Percentiles rank a stretch among this genome's conserved stretches.
These are phyloP conservation scores for Formica aserva DNA, from an alignment of 2,888 invertebrate species.

Conservation along the genomic window DNA sequence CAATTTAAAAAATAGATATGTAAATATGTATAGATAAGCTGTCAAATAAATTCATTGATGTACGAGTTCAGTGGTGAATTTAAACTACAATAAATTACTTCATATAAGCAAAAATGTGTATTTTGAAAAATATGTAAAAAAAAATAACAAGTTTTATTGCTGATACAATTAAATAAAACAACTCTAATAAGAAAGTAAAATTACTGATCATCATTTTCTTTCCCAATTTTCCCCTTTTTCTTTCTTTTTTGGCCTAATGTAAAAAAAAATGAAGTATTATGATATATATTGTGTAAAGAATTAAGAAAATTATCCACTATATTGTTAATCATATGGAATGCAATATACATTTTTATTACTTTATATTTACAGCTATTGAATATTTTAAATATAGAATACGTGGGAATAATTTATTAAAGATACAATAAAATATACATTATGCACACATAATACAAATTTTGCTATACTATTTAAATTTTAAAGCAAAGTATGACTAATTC, in stretches of 20 bases:
- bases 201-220: not conserved
- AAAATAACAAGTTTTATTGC: not conserved
- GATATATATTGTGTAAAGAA: not conserved
- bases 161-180: not conserved
- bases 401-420: conserved; percentile 70
- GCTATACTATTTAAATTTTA: conserved; percentile 58
- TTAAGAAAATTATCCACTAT: not conserved
- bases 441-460: conserved; percentile 73
- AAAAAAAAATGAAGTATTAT: not conserved
- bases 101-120: not conserved
- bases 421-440: conserved; percentile 78
- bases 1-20: not conserved
- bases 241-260: not conserved
- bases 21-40: not conserved
- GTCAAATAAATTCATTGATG: not conserved
- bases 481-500: conserved; percentile 57
- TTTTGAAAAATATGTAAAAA: not conserved
- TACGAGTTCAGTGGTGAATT: not conserved
- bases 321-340: conserved; percentile 64
- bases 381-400: conserved; percentile 77
- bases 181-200: not conserved
- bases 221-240: not conserved
- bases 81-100: not conserved
- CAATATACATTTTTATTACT: conserved; percentile 66
- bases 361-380: conserved; percentile 75